Percentiles rank a stretch among this genome's conserved stretches.
Evolutionary conservation across 1,140 invertebrate species (phyloP).

Genomic region (Euschistus heros): DNA sequence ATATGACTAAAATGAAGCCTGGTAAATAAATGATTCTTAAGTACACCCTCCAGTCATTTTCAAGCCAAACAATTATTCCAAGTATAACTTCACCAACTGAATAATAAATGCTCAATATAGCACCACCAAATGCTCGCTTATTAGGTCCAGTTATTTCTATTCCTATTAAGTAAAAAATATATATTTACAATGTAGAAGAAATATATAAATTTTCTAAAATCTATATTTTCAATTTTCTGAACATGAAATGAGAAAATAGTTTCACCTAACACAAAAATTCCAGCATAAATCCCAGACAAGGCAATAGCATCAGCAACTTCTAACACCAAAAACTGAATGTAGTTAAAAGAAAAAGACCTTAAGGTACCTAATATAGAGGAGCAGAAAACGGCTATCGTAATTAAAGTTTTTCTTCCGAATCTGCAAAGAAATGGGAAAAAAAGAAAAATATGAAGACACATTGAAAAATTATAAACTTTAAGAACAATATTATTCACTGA

Average conservation of each 20-base stretch:
- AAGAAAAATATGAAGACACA: too few relatives aligned
- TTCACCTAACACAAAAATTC: constrained; percentile 50
- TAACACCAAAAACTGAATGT: constrained; percentile 42
- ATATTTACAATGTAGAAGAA: neutral
- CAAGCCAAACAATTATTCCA: constrained; percentile 52
- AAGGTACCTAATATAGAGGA: constrained; percentile 43
- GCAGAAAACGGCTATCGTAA: constrained; percentile 43
- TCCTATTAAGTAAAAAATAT: constrained; percentile 39
- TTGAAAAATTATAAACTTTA: too few relatives aligned
- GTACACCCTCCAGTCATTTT: constrained; percentile 57
- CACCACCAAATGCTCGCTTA: constrained; percentile 59
- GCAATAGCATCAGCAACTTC: constrained; percentile 47
- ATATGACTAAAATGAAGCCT: constrained; percentile 32
- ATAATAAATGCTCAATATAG: constrained; percentile 56
- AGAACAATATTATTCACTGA: too few relatives aligned
- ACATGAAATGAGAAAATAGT: neutral
- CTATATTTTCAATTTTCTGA: neutral
- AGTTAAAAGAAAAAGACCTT: constrained; percentile 43
- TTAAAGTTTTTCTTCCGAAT: constrained; percentile 47
- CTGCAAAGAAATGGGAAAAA: constrained; percentile 35
- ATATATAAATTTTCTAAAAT: neutral
- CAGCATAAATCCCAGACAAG: constrained; percentile 47
- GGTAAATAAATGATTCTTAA: constrained; percentile 54
- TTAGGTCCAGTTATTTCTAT: constrained; percentile 66
- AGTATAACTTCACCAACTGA: constrained; percentile 57